Conservation (phyloP, 2,888 invertebrate genomes). For the Rambutsinella grinnellia region DNA sequence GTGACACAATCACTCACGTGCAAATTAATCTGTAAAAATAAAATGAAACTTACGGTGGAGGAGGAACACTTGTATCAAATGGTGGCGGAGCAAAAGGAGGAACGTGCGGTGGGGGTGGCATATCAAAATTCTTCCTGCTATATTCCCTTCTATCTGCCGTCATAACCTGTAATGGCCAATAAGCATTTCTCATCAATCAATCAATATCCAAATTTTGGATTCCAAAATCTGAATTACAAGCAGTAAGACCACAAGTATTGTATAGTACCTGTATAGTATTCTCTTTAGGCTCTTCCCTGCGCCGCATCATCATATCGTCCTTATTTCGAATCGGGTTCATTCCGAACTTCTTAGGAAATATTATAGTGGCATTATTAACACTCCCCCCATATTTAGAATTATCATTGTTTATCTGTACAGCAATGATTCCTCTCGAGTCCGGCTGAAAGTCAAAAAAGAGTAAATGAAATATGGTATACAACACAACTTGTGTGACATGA, state of each 20-base stretch:
- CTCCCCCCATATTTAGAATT: conserved; percentile 75
- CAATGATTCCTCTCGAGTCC: conserved; percentile 65
- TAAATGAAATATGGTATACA: too few species aligned
- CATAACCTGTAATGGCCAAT: conserved; percentile 78
- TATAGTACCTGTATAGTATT: conserved; percentile 88
- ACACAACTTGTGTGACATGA: neutral
- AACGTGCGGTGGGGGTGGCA: conserved; percentile 38
- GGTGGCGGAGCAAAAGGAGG: conserved; percentile 72
- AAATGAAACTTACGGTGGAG: conserved; percentile 60
- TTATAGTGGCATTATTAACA: conserved; percentile 46
- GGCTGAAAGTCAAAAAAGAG: conserved; percentile 7
- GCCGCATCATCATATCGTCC: conserved; percentile 56
- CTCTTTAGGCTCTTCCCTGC: conserved; percentile 73
- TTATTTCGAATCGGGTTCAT: conserved; percentile 50
- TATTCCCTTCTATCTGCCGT: conserved; percentile 91
- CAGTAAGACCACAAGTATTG: too few species aligned
- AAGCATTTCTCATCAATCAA: too few species aligned
- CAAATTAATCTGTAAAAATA: neutral
- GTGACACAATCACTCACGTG: too few species aligned
- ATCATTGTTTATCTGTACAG: conserved; percentile 74
- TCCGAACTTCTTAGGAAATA: conserved; percentile 61
- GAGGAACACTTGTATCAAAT: conserved; percentile 74
- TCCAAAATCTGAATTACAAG: too few species aligned
- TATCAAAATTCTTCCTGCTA: conserved; percentile 73
- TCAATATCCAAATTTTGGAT: conserved; percentile 1